phyloP scores from a whole-genome alignment of 2,888 invertebrate genomes.

The Pediacus dermestoides region DNA sequence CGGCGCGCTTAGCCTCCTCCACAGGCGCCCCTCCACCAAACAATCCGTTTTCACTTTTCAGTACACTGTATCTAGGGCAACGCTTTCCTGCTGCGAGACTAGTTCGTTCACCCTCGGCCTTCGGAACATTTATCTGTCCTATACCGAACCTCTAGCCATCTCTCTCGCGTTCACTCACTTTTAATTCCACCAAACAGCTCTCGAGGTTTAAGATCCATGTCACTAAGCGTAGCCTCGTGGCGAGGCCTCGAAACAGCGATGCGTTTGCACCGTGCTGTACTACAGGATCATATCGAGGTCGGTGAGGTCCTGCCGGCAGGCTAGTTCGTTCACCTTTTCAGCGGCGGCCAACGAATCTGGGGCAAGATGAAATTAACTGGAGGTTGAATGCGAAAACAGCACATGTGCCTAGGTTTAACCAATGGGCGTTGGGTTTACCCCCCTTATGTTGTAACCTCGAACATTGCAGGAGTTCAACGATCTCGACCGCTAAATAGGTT shows the following conservation, averaged over 20 bases:
- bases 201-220: conserved; percentile 39
- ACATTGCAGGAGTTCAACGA: conserved; percentile 47
- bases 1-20: conserved; percentile 21
- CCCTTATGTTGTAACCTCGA: conserved; percentile 42
- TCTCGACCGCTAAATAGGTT: conserved; percentile 49
- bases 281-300: conserved; percentile 48
- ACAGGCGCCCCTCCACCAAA: conserved; percentile 15
- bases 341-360: conserved; percentile 54
- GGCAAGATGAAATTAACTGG: conserved; percentile 63
- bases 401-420: conserved; percentile 45
- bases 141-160: conserved; percentile 29
- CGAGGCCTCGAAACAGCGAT: conserved; percentile 29
- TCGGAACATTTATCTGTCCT: conserved; percentile 46
- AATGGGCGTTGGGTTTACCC: conserved; percentile 33
- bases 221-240: conserved; percentile 38
- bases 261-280: conserved; percentile 24
- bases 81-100: conserved; percentile 51
- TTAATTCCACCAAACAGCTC: conserved; percentile 19
- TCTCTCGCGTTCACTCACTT: conserved; percentile 41
- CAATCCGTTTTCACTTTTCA: conserved; percentile 41
- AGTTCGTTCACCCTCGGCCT: conserved; percentile 62
- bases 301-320: conserved; percentile 51
- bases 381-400: conserved; percentile 49
- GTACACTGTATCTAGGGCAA: conserved; percentile 44
- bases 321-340: conserved; percentile 59